Percentiles rank a stretch among this genome's conserved stretches.
phyloP scores from a whole-genome alignment of 2,797 vertebrate genomes.

The Peromyscus melanophrys region DNA sequence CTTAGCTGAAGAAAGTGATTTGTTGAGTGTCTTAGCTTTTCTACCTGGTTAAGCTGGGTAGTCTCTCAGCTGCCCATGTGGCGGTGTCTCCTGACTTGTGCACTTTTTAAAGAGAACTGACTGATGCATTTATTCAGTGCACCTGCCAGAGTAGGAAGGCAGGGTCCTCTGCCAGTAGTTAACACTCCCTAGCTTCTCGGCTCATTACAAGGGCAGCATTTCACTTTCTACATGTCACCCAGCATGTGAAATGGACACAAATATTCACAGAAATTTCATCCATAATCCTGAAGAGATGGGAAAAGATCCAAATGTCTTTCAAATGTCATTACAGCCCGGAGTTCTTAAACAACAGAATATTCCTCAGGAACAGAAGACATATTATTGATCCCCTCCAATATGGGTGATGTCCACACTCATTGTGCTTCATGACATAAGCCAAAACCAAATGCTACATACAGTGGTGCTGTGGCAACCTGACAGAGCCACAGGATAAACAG shows the following conservation, averaged over 20 bases:
- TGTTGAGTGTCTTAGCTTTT: background rate
- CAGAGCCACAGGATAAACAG: background rate
- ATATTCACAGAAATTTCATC: background rate
- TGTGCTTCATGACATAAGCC: background rate
- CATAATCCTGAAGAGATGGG: background rate
- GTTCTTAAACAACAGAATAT: background rate
- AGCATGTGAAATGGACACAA: background rate
- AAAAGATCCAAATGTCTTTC: background rate
- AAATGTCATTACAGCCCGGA: background rate
- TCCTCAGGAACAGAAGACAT: background rate
- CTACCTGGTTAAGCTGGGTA: background rate
- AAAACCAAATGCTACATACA: background rate
- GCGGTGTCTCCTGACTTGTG: background rate
- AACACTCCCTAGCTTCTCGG: background rate
- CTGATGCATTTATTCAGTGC: background rate
- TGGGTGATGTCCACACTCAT: background rate
- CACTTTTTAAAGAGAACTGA: background rate
- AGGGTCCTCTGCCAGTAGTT: too few relatives aligned
- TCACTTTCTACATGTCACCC: background rate
- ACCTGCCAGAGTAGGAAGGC: background rate
- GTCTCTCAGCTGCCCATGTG: background rate
- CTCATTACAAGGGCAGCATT: background rate
- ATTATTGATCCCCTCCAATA: too few relatives aligned
- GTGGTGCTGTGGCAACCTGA: background rate
- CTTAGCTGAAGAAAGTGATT: background rate